These are phyloP conservation scores for Phalanger gymnotis DNA, from an alignment of 2,797 vertebrate genomes.

Conservation along the genomic window DNA sequence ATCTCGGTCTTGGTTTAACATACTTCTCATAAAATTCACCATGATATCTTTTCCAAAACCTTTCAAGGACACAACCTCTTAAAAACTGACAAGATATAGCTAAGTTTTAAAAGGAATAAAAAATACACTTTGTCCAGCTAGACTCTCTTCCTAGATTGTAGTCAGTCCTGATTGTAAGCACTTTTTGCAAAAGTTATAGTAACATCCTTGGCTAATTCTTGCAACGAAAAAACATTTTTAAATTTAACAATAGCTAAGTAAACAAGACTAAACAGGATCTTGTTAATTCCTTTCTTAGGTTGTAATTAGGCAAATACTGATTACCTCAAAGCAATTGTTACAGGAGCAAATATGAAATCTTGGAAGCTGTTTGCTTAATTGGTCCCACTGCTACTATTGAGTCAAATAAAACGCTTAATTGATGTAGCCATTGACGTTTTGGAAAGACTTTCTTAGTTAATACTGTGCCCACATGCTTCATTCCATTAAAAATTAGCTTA, in stretches of 20 bases:
- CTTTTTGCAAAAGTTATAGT: not conserved
- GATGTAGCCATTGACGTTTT: not conserved
- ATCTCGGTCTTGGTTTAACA: constrained; percentile 38
- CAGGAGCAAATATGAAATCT: not conserved
- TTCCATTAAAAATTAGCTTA: not conserved
- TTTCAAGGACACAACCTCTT: constrained; percentile 26
- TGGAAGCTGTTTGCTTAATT: not conserved
- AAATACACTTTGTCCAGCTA: not conserved
- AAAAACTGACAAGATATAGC: constrained; percentile 24
- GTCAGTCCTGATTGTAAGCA: not conserved
- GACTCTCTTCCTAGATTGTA: not conserved
- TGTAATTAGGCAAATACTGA: not conserved
- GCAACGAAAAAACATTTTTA: not conserved
- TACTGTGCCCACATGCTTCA: not conserved
- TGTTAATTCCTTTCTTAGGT: not conserved
- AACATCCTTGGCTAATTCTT: constrained; percentile 20
- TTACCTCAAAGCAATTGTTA: not conserved
- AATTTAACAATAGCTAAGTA: not conserved
- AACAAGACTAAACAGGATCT: not conserved
- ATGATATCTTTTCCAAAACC: constrained; percentile 20
- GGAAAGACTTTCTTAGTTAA: not conserved
- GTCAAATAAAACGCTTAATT: not conserved
- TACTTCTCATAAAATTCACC: not conserved
- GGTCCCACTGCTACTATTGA: not conserved
- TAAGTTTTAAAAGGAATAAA: constrained; percentile 16